Evolutionary conservation across 1,140 invertebrate species (phyloP).

Genomic region (Maniola jurtina): DNA sequence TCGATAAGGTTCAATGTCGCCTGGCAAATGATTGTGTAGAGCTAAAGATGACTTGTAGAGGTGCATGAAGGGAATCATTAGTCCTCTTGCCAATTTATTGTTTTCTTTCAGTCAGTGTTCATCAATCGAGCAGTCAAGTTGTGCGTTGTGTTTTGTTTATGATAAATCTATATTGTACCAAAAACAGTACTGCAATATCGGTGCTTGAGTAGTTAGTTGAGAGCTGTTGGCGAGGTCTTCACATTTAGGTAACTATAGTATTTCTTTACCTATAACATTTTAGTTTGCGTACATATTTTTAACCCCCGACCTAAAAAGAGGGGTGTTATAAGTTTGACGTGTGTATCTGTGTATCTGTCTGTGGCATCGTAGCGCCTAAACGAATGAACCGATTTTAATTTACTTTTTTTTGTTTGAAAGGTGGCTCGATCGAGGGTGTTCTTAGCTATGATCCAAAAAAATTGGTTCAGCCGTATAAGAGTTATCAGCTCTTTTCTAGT

Average conservation of each 20-base stretch:
- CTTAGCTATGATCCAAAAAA: too few species aligned
- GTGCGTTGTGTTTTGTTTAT: constrained; percentile 40
- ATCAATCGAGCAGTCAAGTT: constrained; percentile 30
- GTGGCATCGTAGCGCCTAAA: too few species aligned
- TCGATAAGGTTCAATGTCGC: constrained; percentile 28
- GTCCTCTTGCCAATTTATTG: constrained; percentile 46
- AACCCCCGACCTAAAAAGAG: too few species aligned
- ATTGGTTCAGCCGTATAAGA: too few species aligned
- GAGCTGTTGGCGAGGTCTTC: constrained; percentile 31
- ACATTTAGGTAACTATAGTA: constrained; percentile 36
- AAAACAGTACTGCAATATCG: too few species aligned
- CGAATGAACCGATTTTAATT: too few species aligned
- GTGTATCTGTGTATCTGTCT: too few species aligned
- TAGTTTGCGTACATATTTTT: neutral
- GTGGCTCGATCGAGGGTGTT: too few species aligned
- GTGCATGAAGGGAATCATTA: constrained; percentile 44
- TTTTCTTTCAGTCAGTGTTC: constrained; percentile 51
- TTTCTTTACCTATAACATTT: constrained; percentile 4
- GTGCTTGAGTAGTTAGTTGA: constrained; percentile 12
- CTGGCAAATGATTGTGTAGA: constrained; percentile 20
- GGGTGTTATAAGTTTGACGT: too few species aligned
- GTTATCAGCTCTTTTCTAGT: too few species aligned
- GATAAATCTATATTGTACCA: neutral
- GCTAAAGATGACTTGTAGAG: constrained; percentile 24
- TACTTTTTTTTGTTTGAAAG: too few species aligned